These are phyloP conservation scores for Zelleria hepariella DNA, from an alignment of 2,888 invertebrate genomes.

Conservation along the genomic window DNA sequence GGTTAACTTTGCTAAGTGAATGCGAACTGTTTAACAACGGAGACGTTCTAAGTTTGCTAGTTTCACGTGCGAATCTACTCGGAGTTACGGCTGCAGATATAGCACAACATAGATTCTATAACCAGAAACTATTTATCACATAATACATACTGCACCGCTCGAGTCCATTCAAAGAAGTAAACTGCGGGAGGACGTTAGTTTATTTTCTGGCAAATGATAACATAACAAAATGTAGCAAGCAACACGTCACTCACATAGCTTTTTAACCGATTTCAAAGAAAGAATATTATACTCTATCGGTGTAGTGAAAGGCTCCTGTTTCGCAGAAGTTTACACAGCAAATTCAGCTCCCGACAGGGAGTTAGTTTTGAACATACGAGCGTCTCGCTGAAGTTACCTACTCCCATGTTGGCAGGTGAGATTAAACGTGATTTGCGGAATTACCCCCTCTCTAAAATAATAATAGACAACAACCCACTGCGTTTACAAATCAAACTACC, in stretches of 20 bases:
- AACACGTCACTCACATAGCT: too few relatives aligned
- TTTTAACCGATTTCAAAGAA: too few relatives aligned
- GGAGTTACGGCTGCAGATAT: background rate
- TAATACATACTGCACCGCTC: too few relatives aligned
- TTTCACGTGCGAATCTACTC: background rate
- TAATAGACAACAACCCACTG: background rate
- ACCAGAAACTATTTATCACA: slow-evolving; percentile 4
- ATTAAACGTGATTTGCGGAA: background rate
- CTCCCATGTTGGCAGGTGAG: background rate
- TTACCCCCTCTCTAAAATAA: background rate
- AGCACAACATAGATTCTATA: slow-evolving; percentile 4
- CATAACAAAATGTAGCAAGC: too few relatives aligned
- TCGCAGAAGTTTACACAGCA: background rate
- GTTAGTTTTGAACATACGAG: background rate
- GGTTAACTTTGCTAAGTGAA: background rate
- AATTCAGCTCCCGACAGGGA: background rate
- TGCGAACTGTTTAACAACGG: background rate
- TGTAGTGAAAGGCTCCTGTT: background rate
- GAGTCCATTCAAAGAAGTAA: too few relatives aligned
- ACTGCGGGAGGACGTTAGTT: too few relatives aligned
- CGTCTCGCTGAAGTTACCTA: background rate
- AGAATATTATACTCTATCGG: background rate
- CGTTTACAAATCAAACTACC: too few relatives aligned
- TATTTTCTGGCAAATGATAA: too few relatives aligned
- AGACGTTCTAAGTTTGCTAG: background rate